A percentile compares a stretch with the other conserved stretches of the same genome.
These are phyloP conservation scores for Tympanuchus pallidicinctus DNA, from an alignment of 2,113 vertebrate genomes.

Conservation along the genomic window DNA sequence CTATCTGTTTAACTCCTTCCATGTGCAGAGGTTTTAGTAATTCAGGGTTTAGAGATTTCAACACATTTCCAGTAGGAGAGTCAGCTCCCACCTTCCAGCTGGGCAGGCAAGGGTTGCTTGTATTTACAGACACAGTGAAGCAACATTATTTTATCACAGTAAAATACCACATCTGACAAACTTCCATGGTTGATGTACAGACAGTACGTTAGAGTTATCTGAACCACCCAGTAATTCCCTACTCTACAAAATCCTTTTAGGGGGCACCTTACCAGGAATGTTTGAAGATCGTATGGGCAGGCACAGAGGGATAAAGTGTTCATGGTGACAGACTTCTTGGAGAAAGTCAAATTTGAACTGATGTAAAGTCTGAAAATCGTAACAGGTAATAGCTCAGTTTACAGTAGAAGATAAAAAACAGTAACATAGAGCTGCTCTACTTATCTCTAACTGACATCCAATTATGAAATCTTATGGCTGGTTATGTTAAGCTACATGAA, in stretches of 20 bases:
- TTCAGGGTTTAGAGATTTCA: background rate
- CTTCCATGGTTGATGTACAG: background rate
- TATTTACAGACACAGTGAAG: background rate
- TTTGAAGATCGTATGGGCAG: conserved; percentile 90
- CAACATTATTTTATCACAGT: background rate
- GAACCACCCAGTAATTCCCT: background rate
- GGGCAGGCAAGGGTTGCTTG: background rate
- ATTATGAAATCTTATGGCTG: accelerated
- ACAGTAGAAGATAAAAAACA: background rate
- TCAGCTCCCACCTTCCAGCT: background rate
- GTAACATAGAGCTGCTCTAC: background rate
- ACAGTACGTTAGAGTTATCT: accelerated
- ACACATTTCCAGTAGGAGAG: background rate
- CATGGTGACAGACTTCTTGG: conserved; percentile 95
- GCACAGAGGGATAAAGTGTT: conserved; percentile 95
- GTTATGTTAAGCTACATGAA: background rate
- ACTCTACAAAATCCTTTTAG: background rate
- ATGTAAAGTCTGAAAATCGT: conserved; percentile 84
- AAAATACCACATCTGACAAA: background rate
- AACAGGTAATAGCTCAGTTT: background rate
- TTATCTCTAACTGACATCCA: background rate
- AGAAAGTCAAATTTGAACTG: conserved; percentile 97
- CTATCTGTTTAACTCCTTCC: background rate
- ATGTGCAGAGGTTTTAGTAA: background rate
- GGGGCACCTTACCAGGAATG: conserved; percentile 80